Base-by-base conservation (phyloP, 2,113 vertebrate species). In the Brachirus orientalis region DNA sequence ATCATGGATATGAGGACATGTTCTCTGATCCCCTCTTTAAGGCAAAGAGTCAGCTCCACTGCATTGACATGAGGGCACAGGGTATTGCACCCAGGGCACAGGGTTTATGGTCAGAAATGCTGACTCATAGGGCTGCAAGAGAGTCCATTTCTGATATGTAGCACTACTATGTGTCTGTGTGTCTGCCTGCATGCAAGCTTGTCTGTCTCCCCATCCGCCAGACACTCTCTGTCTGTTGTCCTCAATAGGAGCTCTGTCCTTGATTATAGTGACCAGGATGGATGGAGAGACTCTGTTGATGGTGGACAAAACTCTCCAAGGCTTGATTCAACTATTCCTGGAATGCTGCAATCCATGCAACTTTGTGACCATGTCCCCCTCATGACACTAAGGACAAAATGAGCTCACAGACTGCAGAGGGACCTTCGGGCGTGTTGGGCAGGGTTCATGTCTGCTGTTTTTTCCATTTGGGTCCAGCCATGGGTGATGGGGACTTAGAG, bases 21-120 rank as follows among this genome's bases (percentile, higher is more conserved):
- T 11, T 55, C n/a, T 64, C 38, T 40, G 64, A 51, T 51, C 46
- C 35, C 7, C 8, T 58, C 28, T 16, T 72, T 44, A 37, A 52
- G 38, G 52, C 11, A 1, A 14, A 14, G 67, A 78, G 78, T 89
- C 86, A 79, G 44, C 37, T 20, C 38, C 18, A 86, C 86, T 85
- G 76, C 41, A 46, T 55, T 70, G 75, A 91, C 87, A 93, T 89
- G 90, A 80, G 89, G 86, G 77, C 69, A 57, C 14, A 47, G 56
- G 54, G 80, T 85, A 73, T 62, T 75, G 80, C 65, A 37, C 77
- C 71, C 88, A 88, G 65, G 18, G 45, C 86, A 84, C 83, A 68
- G 81, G 80, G 80, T 78, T 80, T 72, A 70, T 63, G 79, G 85
- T 90, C 61, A 91, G 86, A 92, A 91, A 85, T 81, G 82, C 86